Conservation (phyloP, 1,140 invertebrate species). For the Phenacoccus solenopsis region DNA sequence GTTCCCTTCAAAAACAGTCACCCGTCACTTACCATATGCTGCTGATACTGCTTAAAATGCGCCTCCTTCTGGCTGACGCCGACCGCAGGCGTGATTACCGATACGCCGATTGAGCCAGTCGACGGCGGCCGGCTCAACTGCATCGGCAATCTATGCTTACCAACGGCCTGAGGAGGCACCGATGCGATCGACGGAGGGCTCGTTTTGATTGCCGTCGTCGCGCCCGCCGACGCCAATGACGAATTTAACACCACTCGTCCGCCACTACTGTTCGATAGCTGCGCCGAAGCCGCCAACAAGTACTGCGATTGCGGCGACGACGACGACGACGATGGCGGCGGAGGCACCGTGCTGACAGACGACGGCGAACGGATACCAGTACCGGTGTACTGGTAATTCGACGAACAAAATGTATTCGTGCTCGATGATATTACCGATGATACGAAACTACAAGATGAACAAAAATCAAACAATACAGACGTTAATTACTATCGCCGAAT, state of each 20-base stretch:
- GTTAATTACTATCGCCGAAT: no score
- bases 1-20: no score
- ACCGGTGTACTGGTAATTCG: not conserved
- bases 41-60: not conserved
- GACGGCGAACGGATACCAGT: not conserved
- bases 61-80: not conserved
- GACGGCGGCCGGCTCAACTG: not conserved
- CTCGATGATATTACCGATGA: not conserved
- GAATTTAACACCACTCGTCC: not conserved
- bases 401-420: not conserved
- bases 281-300: not conserved
- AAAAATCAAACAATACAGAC: no score
- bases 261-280: not conserved
- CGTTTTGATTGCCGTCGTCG: no score
- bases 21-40: no score
- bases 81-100: not conserved
- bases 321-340: not conserved
- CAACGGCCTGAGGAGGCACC: not conserved
- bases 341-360: not conserved
- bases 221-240: not conserved
- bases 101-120: conserved; percentile 4
- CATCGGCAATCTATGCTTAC: conserved; percentile 5
- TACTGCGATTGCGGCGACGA: not conserved
- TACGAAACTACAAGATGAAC: not conserved
- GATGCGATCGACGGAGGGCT: not conserved